These are phyloP conservation scores for Macrosoma leucophasiata DNA, from an alignment of 2,888 invertebrate species.

Conservation along the genomic window DNA sequence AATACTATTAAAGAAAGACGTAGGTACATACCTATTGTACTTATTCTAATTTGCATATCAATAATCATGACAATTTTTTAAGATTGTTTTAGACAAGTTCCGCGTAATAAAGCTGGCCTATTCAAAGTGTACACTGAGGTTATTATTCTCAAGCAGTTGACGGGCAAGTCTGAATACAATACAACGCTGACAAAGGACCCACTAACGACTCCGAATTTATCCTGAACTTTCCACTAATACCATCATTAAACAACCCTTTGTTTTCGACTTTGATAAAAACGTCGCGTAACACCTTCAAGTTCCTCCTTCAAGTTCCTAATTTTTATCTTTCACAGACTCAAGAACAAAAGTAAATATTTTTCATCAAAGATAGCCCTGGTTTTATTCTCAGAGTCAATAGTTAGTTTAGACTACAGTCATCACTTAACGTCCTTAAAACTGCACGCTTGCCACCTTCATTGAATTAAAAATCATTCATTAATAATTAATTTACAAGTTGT, in stretches of 20 bases:
- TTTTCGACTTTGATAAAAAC: conserved; percentile 67
- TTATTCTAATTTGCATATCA: too few relatives aligned
- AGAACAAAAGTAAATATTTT: conserved; percentile 54
- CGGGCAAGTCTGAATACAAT: conserved; percentile 45
- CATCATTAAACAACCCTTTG: conserved; percentile 71
- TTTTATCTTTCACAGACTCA: conserved; percentile 60
- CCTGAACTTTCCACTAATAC: conserved; percentile 70
- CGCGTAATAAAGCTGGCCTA: not conserved
- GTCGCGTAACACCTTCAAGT: conserved; percentile 51
- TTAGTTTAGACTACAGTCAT: too few relatives aligned
- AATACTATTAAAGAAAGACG: too few relatives aligned
- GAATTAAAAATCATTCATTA: too few relatives aligned
- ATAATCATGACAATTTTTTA: too few relatives aligned
- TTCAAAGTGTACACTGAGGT: not conserved
- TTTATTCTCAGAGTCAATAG: too few relatives aligned
- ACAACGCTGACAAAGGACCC: conserved; percentile 62
- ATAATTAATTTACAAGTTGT: too few relatives aligned
- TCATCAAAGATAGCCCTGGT: too few relatives aligned
- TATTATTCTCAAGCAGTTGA: conserved; percentile 33
- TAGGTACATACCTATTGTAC: too few relatives aligned
- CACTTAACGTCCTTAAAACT: too few relatives aligned
- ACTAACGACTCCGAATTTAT: conserved; percentile 66
- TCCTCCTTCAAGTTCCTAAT: conserved; percentile 59
- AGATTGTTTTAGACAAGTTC: too few relatives aligned
- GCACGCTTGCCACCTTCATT: too few relatives aligned